These are phyloP conservation scores for Ornithorhynchus anatinus DNA, from an alignment of 2,113 vertebrate species.

Conservation along the genomic window DNA sequence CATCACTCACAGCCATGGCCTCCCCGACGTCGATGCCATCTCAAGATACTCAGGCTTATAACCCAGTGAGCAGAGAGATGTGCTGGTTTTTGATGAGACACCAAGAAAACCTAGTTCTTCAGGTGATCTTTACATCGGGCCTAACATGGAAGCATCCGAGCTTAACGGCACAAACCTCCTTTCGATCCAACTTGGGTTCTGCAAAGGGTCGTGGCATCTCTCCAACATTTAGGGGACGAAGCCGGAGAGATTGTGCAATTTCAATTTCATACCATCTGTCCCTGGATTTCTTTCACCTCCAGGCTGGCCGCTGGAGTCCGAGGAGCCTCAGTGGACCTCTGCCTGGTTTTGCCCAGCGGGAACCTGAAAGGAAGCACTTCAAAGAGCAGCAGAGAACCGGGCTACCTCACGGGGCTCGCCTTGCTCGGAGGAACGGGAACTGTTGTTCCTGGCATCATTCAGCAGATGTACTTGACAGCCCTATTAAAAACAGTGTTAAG, in stretches of 20 bases:
- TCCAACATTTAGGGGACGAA: conserved; percentile 3
- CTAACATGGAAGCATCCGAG: background rate
- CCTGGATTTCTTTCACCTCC: conserved; percentile 15
- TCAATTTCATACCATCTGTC: conserved; percentile 41
- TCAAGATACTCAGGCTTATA: no score
- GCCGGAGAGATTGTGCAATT: background rate
- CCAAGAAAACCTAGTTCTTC: background rate
- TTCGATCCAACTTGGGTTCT: background rate
- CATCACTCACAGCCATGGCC: no score
- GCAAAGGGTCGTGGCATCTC: background rate
- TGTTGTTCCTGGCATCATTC: background rate
- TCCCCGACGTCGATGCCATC: no score
- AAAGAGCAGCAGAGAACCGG: no score
- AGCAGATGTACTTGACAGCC: background rate
- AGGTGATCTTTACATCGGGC: background rate
- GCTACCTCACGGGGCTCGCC: background rate
- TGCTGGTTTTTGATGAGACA: no score
- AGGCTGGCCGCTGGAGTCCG: conserved; percentile 7
- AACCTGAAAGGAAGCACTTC: background rate
- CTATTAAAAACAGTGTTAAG: background rate
- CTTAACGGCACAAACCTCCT: background rate
- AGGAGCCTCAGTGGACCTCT: background rate
- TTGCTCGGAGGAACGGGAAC: background rate
- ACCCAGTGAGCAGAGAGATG: background rate
- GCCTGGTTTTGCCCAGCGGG: background rate